Percentiles rank a stretch among this genome's conserved stretches.
Conservation (phyloP, 64 coral and sea anemone species). For the Actinia equina region DNA sequence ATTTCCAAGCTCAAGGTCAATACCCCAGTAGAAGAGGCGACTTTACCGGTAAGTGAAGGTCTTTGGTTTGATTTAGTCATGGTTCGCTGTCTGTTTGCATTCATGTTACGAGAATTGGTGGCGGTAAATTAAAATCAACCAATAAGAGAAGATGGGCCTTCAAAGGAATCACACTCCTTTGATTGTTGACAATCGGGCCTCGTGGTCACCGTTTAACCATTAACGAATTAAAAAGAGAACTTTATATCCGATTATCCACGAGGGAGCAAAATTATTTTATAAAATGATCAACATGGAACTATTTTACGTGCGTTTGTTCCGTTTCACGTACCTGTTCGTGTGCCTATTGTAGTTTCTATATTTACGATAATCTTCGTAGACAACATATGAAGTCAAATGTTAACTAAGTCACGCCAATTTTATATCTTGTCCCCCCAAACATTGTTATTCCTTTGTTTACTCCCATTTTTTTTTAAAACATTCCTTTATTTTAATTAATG, state of each 20-base stretch:
- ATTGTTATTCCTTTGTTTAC: too few relatives aligned
- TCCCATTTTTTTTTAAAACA: too few relatives aligned
- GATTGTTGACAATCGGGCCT: background rate
- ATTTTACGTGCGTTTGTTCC: background rate
- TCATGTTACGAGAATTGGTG: background rate
- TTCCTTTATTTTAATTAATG: too few relatives aligned
- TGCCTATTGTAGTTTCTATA: too few relatives aligned
- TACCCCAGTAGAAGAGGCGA: background rate
- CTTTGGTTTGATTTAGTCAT: background rate
- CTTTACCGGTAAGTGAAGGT: background rate
- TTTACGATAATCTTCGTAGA: too few relatives aligned
- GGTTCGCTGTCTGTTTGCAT: conserved; percentile 6
- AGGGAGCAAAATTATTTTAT: background rate
- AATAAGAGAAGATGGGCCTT: background rate
- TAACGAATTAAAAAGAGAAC: background rate
- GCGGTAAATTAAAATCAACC: conserved; percentile 18
- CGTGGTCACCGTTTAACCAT: background rate
- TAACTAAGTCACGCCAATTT: too few relatives aligned
- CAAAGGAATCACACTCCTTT: background rate
- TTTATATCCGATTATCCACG: background rate
- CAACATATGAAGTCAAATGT: too few relatives aligned
- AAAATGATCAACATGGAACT: background rate
- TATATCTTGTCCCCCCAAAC: too few relatives aligned
- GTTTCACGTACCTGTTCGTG: background rate
- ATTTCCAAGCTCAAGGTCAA: conserved; percentile 45